These are phyloP conservation scores for Tipula helvola DNA, from an alignment of 2,888 invertebrate genomes.

Conservation along the genomic window DNA sequence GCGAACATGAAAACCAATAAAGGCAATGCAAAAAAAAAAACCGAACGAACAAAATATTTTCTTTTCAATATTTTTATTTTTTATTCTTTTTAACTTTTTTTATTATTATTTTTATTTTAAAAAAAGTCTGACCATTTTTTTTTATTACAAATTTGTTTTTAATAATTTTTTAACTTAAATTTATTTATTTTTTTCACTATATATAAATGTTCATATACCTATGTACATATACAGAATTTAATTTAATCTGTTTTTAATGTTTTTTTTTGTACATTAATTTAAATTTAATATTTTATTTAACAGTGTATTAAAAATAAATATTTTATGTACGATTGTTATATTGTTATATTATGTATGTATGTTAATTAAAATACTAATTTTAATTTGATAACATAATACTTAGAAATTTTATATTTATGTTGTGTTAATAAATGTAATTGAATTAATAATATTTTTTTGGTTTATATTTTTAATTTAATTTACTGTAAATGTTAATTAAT, in stretches of 20 bases:
- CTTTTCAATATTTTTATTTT: neutral
- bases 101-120: neutral
- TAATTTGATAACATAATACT: no score
- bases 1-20: neutral
- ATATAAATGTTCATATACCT: no score
- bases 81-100: neutral
- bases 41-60: neutral
- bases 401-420: no score
- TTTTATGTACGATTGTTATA: no score
- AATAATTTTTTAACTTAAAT: neutral
- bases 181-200: neutral
- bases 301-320: neutral
- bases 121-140: neutral
- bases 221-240: neutral
- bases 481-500: no score
- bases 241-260: neutral
- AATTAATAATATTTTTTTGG: no score
- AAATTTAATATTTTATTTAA: neutral
- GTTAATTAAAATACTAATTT: no score
- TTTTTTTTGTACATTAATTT: neutral
- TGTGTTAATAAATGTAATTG: no score
- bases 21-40: neutral
- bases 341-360: no score
- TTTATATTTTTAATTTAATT: no score
- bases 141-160: neutral